Conservation (phyloP, 2,888 invertebrate species). For the Amblyjoppa fuscipennis region DNA sequence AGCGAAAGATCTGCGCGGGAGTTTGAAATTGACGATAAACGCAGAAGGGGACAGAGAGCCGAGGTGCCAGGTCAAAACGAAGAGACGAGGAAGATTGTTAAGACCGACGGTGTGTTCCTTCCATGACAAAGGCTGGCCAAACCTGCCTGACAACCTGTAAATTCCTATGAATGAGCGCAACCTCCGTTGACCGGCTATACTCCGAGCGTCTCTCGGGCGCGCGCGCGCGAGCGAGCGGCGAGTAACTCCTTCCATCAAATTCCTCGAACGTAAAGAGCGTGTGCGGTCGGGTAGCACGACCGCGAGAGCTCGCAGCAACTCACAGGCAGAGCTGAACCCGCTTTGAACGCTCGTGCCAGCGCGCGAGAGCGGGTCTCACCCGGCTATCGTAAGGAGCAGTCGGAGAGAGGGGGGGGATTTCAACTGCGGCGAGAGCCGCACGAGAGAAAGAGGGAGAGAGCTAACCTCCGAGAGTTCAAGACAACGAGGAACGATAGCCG, state of each 20-base stretch:
- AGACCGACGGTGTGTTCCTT: conserved; percentile 63
- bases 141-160: conserved; percentile 83
- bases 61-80: conserved; percentile 28
- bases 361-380: conserved; percentile 4
- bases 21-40: neutral
- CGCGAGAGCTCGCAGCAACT: conserved; percentile 28
- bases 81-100: conserved; percentile 50
- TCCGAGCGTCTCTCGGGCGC: conserved; percentile 28
- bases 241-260: conserved; percentile 63
- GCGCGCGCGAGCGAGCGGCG: conserved; percentile 50
- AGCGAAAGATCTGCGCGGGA: neutral
- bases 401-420: conserved; percentile 3
- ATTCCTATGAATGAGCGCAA: conserved; percentile 83
- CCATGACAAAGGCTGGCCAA: conserved; percentile 81
- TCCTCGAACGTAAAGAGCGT: conserved; percentile 63
- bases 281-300: conserved; percentile 36
- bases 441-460: conserved; percentile 12
- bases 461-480: conserved; percentile 15
- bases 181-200: conserved; percentile 69
- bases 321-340: conserved; percentile 14
- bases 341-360: conserved; percentile 15
- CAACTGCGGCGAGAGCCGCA: neutral
- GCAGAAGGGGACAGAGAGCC: conserved; percentile 20
- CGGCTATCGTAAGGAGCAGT: neutral
- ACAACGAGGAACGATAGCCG: conserved; percentile 19